Conservation (phyloP, 2,888 invertebrate genomes). For the Caenorhabditis plicata region DNA sequence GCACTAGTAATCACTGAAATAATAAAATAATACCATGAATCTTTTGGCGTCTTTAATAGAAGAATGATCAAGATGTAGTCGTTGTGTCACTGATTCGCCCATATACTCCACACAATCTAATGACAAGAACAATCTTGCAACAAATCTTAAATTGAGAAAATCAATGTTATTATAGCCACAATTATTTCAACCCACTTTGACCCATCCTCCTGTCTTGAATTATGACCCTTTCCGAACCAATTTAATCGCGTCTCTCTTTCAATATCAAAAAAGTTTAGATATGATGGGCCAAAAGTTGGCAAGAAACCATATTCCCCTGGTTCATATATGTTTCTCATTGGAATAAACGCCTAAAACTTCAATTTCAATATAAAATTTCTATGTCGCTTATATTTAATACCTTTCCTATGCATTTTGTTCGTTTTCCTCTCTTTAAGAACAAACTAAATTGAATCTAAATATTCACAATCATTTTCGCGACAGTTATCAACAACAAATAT, state of each 20-base stretch:
- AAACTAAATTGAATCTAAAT: slow-evolving; percentile 50
- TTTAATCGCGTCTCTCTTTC: slow-evolving; percentile 35
- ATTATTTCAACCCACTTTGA: not conserved
- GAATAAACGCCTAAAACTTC: slow-evolving; percentile 33
- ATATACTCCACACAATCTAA: slow-evolving; percentile 45
- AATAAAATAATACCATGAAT: slow-evolving; percentile 11
- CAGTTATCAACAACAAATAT: not conserved
- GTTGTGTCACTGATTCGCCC: slow-evolving; percentile 28
- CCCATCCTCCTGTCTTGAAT: slow-evolving; percentile 33
- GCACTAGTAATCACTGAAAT: too few species aligned
- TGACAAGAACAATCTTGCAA: slow-evolving; percentile 46
- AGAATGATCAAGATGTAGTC: slow-evolving; percentile 24
- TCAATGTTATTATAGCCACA: not conserved
- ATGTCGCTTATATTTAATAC: too few species aligned
- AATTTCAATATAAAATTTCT: too few species aligned
- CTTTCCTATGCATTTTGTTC: slow-evolving; percentile 23
- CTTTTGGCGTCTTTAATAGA: slow-evolving; percentile 30
- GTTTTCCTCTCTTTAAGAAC: slow-evolving; percentile 29
- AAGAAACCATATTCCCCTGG: slow-evolving; percentile 54
- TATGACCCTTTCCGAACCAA: slow-evolving; percentile 19
- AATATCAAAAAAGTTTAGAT: slow-evolving; percentile 53
- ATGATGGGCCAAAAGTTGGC: slow-evolving; percentile 55
- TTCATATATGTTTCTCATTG: slow-evolving; percentile 45
- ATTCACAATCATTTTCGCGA: not conserved
- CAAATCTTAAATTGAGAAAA: slow-evolving; percentile 26